Base-by-base conservation (phyloP, 1,140 invertebrate genomes). In the Calliphora vicina region DNA sequence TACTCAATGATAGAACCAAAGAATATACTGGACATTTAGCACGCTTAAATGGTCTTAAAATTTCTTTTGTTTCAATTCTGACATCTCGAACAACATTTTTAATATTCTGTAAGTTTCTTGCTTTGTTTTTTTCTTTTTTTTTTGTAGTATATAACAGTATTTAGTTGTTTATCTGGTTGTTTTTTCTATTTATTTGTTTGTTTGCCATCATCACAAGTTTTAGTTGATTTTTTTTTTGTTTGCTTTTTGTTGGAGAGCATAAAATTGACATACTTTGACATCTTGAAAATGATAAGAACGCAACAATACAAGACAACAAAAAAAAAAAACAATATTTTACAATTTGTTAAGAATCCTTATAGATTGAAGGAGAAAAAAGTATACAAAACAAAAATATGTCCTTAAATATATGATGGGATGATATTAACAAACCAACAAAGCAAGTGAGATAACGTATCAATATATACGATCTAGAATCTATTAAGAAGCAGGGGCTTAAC, bases 331-430 rank as follows among this genome's bases (percentile, higher is more conserved):
- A 67, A 67, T 67, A 67, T 67, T 67, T 67, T 67, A 67, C 61
- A 67, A 67, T 67, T 67, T 67, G n/a, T 67, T 67, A 67, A 67
- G 61, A 67, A 67, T 23, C 61, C 61, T 67, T 67, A 57, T n/a
- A 57, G 50, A 35, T 35, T 35, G 35, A 35, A 35, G 35, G 10
- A 12, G 13, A 12, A 50, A 50, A 50, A 17, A 6, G 13, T 13
- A 12, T 50, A 50, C 12, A 50, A 43, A 50, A 67, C 61, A 67
- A 20, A 23, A 25, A 67, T 10, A 57, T 35, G 8, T 57, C 6
- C 50, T 6, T 2, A 57, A n/a, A 57, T n/a, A 57, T 57, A 57
- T 57, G 50, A 57, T n/a, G 50, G 15, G 35, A n/a, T 15, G 15
- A 57, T 57, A 57, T 57, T 15, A 57, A 15, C 50, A 57, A n/a